Base-by-base conservation (phyloP, 2,797 vertebrate species). In the Tragelaphus eurycerus region DNA sequence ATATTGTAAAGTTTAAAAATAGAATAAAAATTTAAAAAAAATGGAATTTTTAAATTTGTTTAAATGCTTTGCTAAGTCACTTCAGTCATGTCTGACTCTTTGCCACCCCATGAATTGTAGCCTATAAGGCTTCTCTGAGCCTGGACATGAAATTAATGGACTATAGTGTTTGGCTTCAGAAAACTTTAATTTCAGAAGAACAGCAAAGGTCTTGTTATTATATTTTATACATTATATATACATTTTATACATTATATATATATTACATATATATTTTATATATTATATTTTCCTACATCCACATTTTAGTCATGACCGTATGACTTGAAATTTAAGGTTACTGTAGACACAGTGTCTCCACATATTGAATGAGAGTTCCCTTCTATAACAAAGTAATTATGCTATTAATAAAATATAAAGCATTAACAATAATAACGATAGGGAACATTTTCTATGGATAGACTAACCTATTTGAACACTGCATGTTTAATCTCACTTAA, bases 121-220 rank as follows among this genome's bases (percentile, higher is more conserved):
- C 34, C 34, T 43, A 43, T 43, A 34, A 67, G 9, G 4, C 19
- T 67, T 34, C 64, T 34, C 64, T 67, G 64, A 38, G 10, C n/a
- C n/a, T 71, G 31, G 34, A 86, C 43, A 64, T 95, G 48, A 94
- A 93, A 86, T 81, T 95, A 95, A 89, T 93, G 74, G 31, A 29
- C 59, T 89, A 54, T 88, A 86, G 83, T 86, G n/a, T 97, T 86
- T 97, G 62, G 25, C n/a, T 92, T 96, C 82, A 92, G 67, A 83
- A 46, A 93, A 93, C 48, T 91, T 92, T 54, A 84, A 83, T 74
- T 92, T 98, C 81, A n/a, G 11, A 94, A 90, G 52, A 86, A 86
- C 2, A 76, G 50, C 34, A 62, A 97, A 93, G 43, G 1, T 89
- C 21, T 81, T 89, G 16, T 29, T 67, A 31, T 79, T 64, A 81